Conservation (phyloP, 1,140 invertebrate genomes). For the Triops cancriformis region DNA sequence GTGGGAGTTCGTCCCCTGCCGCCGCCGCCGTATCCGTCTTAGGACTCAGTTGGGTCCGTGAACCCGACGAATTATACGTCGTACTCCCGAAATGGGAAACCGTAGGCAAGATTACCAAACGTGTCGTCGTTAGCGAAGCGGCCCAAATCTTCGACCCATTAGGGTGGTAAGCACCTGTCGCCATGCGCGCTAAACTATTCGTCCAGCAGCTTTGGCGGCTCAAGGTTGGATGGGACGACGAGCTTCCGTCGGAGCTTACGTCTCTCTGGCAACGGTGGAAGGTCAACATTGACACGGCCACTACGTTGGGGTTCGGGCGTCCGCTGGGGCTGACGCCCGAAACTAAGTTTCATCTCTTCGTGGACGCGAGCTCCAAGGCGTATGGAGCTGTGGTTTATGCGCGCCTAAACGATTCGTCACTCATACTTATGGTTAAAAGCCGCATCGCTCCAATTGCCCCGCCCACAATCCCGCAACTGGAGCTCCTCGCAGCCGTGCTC, state of each 20-base stretch:
- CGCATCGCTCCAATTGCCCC: too few species aligned
- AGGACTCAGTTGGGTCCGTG: not conserved
- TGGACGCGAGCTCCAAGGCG: too few species aligned
- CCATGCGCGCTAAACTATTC: conserved; percentile 39
- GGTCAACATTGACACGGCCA: not conserved
- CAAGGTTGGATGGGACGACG: conserved; percentile 40
- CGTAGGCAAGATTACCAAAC: conserved; percentile 30
- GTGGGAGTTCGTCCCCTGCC: not conserved
- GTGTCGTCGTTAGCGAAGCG: conserved; percentile 34
- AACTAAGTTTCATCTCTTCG: conserved; percentile 28
- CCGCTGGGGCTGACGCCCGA: not conserved
- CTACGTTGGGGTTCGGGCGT: not conserved
- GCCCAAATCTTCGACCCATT: conserved; percentile 41
- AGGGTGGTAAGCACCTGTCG: conserved; percentile 38
- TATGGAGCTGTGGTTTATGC: too few species aligned
- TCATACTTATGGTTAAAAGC: too few species aligned
- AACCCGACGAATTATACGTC: not conserved
- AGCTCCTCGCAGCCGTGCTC: too few species aligned
- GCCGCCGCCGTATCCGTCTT: not conserved
- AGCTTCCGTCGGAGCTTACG: conserved; percentile 31
- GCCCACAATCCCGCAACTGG: too few species aligned
- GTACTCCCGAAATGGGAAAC: not conserved
- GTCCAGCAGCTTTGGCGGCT: conserved; percentile 40
- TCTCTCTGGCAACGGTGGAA: not conserved
- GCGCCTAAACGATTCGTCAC: too few species aligned